Percentiles rank a stretch among this genome's conserved stretches.
phyloP scores from a whole-genome alignment of 1,140 invertebrate species.

The Anagrus nilaparvatae region DNA sequence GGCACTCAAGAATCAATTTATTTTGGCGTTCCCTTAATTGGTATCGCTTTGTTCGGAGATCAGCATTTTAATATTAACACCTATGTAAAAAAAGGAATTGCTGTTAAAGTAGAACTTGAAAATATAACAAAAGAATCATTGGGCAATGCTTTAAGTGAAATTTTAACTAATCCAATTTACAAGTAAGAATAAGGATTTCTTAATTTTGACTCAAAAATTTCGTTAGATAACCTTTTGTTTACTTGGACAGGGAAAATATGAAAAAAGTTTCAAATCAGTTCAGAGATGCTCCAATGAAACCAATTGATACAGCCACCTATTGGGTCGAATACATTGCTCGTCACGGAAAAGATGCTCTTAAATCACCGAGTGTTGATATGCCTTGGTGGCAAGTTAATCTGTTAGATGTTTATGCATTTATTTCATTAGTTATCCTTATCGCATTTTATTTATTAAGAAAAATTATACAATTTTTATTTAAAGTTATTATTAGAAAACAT shows the following conservation, averaged over 20 bases:
- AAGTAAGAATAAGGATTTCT: slow-evolving; percentile 29
- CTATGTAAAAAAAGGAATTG: slow-evolving; percentile 26
- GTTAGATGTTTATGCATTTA: slow-evolving; percentile 22
- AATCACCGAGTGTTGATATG: slow-evolving; percentile 20
- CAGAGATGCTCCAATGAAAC: slow-evolving; percentile 22
- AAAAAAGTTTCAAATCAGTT: slow-evolving; percentile 27
- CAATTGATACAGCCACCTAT: slow-evolving; percentile 28
- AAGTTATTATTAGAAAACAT: not conserved
- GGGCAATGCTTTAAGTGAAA: slow-evolving; percentile 21
- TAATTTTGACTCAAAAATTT: slow-evolving; percentile 26
- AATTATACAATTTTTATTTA: not conserved
- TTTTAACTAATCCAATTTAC: slow-evolving; percentile 29
- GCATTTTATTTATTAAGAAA: not conserved
- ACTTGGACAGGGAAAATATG: slow-evolving; percentile 23
- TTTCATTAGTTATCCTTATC: not conserved
- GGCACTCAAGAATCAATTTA: slow-evolving; percentile 65
- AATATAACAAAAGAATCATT: slow-evolving; percentile 29
- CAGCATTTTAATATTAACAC: slow-evolving; percentile 48
- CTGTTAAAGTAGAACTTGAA: slow-evolving; percentile 22
- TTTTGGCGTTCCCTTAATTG: slow-evolving; percentile 61
- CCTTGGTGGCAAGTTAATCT: slow-evolving; percentile 23
- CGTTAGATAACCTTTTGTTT: slow-evolving; percentile 10
- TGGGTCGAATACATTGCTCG: slow-evolving; percentile 36
- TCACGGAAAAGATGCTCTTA: slow-evolving; percentile 26
- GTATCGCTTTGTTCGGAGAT: slow-evolving; percentile 61